Evolutionary conservation across 2,113 vertebrate species (phyloP), one percentile per base, ranked within the genome.

Genomic region (Prochilodus magdalenae): DNA sequence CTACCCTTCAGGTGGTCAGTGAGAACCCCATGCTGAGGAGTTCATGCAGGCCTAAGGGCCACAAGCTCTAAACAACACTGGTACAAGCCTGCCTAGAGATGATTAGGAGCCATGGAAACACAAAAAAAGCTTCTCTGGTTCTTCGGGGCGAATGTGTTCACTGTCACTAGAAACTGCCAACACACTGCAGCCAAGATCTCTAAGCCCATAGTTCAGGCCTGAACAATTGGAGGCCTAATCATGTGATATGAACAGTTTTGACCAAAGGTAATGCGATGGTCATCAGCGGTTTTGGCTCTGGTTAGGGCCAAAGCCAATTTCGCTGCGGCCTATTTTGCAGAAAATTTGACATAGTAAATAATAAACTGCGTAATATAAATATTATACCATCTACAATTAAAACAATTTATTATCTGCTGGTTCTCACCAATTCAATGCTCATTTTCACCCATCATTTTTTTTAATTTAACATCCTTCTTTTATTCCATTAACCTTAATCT

Each of bases 11-110:
- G 57, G 79, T 74, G 71, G 24, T 72, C 67, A 59, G 36, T 0
- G 51, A 73, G 24, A 55, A 86, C 53, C 65, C 1, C 57, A 36
- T 63, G 51, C 75, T 71, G 57, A 72, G 71, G 80, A 73, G 53
- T 72, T 66, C 22, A 59, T 47, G 62, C 73, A 73, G 60, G 69
- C 55, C 71, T 69, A 30, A n/a, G 49, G 60, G 73, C 4, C 53
- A 55, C 49, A 55, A 30, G 53, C 27, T 77, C 66, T 67, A 73
- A 57, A 79, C 60, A 78, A 62, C 60, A 33, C 47, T 20, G 62
- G 30, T 36, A 40, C 72, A n/a, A 36, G 62, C 36, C 73, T 36
- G 24, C 13, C 20, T 22, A 6, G 57, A 73, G 70, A 77, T 30
- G 26, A 67, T 62, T 15, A 73, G 27, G 12, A 5, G 12, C 12